Evolutionary conservation across 2,797 vertebrate genomes (phyloP), one percentile per base, ranked within the genome.

Genomic region (Miichthys miiuy): DNA sequence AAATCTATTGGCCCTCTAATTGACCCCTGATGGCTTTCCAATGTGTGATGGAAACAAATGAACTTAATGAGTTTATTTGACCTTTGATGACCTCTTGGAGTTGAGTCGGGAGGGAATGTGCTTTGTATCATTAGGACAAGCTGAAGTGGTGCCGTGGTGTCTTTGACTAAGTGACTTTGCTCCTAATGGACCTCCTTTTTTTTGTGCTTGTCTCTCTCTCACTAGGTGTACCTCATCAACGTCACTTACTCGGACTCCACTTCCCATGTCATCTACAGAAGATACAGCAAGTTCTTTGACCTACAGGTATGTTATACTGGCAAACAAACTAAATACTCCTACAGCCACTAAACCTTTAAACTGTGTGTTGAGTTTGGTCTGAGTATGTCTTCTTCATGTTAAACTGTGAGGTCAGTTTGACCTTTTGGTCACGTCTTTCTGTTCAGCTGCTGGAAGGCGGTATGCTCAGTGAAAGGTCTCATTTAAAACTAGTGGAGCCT

Each of bases 281-380:
- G 98, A 94, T 99, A 99, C 95, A 99, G 98, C 96, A 99, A 98
- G 91, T 99, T 99, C 94, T 99, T 99, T 88, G 98, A 99, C 90
- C 94, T 99, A 74, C 98, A 99, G 97, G 98, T 99, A 96, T 88
- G 82, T 79, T 48, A 4, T 21, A 46, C 23, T 13, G 2, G 8
- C 16, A 56, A 1, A 63, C 52, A 0, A 67, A 25, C 1, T 12
- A 18, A 68, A 34, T n/a, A 3, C 21, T 41, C 42, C 25, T 51
- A 25, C 13, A 68, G 9, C 44, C 42, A 6, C 18, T 18, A 34
- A 25, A 65, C 7, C 14, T 79, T 47, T 14, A 38, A 38, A 63
- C 60, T 73, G 12, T 63, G 13, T 61, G 12, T 48, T 72, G 34
- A 55, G 25, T 68, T 71, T 52, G 18, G 13, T 38, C 27, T 64